A percentile compares a stretch with the other conserved stretches of the same genome.
phyloP scores from a whole-genome alignment of 2,113 vertebrate species.

The Athene cunicularia region DNA sequence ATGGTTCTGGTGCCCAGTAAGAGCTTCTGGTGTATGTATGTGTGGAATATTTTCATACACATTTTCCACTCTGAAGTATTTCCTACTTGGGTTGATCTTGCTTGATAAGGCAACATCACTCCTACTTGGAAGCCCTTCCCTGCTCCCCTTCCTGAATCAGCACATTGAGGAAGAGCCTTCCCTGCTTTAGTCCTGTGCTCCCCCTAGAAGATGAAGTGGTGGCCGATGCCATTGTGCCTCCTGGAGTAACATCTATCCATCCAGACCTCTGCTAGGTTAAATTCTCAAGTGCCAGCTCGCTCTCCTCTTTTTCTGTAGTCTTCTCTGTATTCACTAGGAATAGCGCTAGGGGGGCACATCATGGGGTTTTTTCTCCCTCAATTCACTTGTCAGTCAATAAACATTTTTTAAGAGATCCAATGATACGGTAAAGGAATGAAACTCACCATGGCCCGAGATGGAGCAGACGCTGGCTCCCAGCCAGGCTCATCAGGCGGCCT shows the following conservation, averaged over 20 bases:
- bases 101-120: neutral
- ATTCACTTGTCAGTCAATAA: neutral
- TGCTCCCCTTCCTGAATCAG: neutral
- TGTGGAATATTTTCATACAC: neutral
- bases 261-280: neutral
- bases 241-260: neutral
- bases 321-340: neutral
- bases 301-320: neutral
- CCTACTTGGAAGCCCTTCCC: neutral
- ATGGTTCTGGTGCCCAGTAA: neutral
- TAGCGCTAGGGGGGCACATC: rapidly evolving
- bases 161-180: neutral
- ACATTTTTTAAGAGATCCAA: neutral
- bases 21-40: neutral
- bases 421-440: neutral
- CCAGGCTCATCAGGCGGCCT: neutral
- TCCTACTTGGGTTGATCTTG: neutral
- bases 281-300: neutral
- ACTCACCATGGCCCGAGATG: neutral
- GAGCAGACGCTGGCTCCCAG: neutral
- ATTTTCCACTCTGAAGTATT: neutral
- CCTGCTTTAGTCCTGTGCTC: neutral
- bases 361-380: neutral
- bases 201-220: neutral
- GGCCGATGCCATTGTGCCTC: neutral